phyloP scores from a whole-genome alignment of 2,888 invertebrate species.

The Amiota minor region DNA sequence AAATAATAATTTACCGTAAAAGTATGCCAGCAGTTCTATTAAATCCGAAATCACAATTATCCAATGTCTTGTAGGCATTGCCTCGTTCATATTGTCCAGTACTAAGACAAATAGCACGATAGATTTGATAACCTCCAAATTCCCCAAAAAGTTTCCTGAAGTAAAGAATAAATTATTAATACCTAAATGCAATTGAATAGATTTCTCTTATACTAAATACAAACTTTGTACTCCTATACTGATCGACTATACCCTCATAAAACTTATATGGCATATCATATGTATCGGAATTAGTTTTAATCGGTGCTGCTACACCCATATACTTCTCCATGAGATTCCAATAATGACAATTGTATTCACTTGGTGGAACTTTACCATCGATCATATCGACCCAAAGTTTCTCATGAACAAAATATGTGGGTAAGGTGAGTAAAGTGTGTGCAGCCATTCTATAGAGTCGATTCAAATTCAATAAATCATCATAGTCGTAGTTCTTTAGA shows the following conservation, averaged over 20 bases:
- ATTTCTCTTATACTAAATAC: background rate
- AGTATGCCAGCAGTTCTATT: slow-evolving; percentile 78
- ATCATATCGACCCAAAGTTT: slow-evolving; percentile 80
- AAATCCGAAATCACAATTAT: slow-evolving; percentile 81
- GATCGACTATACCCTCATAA: slow-evolving; percentile 72
- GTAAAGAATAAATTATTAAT: slow-evolving; percentile 43
- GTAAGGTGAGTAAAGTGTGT: slow-evolving; percentile 80
- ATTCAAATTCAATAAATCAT: slow-evolving; percentile 55
- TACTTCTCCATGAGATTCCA: slow-evolving; percentile 77
- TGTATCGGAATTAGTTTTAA: slow-evolving; percentile 76
- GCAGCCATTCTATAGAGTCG: slow-evolving; percentile 73
- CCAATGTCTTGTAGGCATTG: slow-evolving; percentile 73
- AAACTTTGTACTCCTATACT: slow-evolving; percentile 59
- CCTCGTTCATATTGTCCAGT: slow-evolving; percentile 75
- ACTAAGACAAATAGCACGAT: slow-evolving; percentile 78
- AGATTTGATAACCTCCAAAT: slow-evolving; percentile 80
- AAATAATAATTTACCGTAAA: slow-evolving; percentile 57
- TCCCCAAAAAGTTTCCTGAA: slow-evolving; percentile 82
- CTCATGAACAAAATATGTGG: slow-evolving; percentile 80
- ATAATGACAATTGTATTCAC: slow-evolving; percentile 78
- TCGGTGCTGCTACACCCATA: slow-evolving; percentile 79
- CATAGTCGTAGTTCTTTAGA: slow-evolving; percentile 50
- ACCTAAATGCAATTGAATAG: background rate
- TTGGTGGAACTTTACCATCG: slow-evolving; percentile 74
- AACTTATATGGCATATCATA: slow-evolving; percentile 85